Percentiles rank a stretch among this genome's conserved stretches.
phyloP scores from a whole-genome alignment of 2,113 vertebrate species.

The Cardinalis cardinalis region DNA sequence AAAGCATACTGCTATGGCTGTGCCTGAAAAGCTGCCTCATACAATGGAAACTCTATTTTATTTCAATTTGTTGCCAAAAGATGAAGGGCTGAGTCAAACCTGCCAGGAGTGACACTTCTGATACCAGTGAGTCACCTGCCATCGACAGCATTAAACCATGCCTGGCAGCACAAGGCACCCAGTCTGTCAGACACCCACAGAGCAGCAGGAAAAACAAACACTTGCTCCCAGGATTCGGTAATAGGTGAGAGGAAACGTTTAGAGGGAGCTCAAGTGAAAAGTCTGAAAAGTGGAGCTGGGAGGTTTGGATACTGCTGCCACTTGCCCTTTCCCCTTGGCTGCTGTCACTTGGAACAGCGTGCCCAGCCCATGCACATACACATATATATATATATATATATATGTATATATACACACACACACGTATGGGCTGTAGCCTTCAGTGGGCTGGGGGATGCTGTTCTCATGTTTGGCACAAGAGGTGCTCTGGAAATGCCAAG shows the following conservation, averaged over 20 bases:
- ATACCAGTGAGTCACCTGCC: conserved; percentile 42
- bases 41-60: not conserved
- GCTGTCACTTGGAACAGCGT: not conserved
- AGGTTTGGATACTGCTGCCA: not conserved
- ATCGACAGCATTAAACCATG: not conserved
- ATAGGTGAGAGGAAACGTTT: conserved; percentile 17
- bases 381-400: fast-evolving
- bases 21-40: not conserved
- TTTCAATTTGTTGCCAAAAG: conserved; percentile 2
- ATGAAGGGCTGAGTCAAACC: conserved; percentile 46
- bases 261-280: not conserved
- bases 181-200: conserved; percentile 48
- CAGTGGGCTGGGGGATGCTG: not conserved
- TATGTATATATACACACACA: fast-evolving
- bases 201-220: conserved; percentile 38
- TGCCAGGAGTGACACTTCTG: conserved; percentile 31
- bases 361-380: fast-evolving
- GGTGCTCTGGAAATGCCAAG: not conserved
- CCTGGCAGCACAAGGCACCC: not conserved
- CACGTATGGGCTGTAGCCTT: not conserved
- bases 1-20: not conserved
- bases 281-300: not conserved
- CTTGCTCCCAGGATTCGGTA: not conserved
- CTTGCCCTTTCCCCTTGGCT: not conserved
- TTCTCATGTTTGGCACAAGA: not conserved